A percentile compares a stretch with the other conserved stretches of the same genome.
These are phyloP conservation scores for Dynastes grantii DNA, from an alignment of 2,888 invertebrate genomes.

Conservation along the genomic window DNA sequence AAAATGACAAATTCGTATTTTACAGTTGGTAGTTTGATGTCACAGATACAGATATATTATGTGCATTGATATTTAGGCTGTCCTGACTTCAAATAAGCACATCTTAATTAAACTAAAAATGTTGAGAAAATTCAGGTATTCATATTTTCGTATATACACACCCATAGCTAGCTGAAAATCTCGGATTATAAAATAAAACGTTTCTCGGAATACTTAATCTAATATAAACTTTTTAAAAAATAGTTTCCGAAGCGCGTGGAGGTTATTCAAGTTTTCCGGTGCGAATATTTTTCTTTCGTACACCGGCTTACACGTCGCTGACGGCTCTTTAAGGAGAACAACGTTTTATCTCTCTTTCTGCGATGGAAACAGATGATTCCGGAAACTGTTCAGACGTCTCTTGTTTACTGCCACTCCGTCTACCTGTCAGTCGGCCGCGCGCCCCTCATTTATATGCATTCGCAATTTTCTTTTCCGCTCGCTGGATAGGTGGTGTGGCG, in stretches of 20 bases:
- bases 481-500: constrained; percentile 35
- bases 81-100: too few species aligned
- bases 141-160: background rate
- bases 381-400: constrained; percentile 47
- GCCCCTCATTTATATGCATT: constrained; percentile 58
- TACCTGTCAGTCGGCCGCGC: constrained; percentile 45
- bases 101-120: too few species aligned
- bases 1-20: too few species aligned
- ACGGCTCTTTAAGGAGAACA: constrained; percentile 45
- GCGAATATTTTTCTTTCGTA: constrained; percentile 29
- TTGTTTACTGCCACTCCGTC: constrained; percentile 47
- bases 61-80: too few species aligned
- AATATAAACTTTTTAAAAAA: constrained; percentile 42
- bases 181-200: constrained; percentile 17
- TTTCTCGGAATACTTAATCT: constrained; percentile 30
- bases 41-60: too few species aligned
- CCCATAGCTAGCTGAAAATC: background rate
- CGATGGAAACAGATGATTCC: constrained; percentile 46
- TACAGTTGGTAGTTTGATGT: too few species aligned
- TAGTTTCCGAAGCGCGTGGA: background rate
- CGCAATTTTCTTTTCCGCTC: constrained; percentile 56
- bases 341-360: constrained; percentile 35
- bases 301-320: constrained; percentile 38
- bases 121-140: too few species aligned
- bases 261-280: constrained; percentile 38